These are phyloP conservation scores for Regulus satrapa DNA, from an alignment of 2,113 vertebrate species.

Conservation along the genomic window DNA sequence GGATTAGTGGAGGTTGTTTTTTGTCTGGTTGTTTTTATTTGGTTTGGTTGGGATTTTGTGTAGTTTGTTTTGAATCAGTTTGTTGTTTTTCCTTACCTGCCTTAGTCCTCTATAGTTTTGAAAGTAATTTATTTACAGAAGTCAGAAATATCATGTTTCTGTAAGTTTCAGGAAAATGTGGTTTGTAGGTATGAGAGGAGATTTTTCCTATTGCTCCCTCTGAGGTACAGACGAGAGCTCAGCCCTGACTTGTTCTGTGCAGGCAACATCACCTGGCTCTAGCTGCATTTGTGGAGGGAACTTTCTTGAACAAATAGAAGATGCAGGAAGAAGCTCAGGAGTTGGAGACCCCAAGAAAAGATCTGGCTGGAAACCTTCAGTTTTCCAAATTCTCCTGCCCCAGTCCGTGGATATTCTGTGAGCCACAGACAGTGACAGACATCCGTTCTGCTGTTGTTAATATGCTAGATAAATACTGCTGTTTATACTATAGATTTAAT, in stretches of 20 bases:
- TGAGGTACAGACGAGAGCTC: background rate
- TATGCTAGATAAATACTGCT: background rate
- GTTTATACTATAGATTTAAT: slow-evolving; percentile 1
- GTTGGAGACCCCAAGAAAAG: background rate
- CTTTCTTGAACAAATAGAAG: background rate
- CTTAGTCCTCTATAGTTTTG: background rate
- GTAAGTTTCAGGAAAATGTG: background rate
- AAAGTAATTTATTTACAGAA: background rate
- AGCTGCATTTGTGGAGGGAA: background rate
- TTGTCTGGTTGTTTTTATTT: background rate
- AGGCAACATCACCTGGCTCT: background rate
- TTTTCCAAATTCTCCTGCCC: background rate
- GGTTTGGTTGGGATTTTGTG: background rate
- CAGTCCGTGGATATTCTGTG: background rate
- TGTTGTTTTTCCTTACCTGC: background rate
- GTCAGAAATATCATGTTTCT: background rate
- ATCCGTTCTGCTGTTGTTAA: background rate
- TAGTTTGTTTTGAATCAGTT: background rate
- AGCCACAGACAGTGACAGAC: background rate
- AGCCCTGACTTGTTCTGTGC: background rate
- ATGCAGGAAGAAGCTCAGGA: background rate
- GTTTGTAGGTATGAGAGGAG: background rate
- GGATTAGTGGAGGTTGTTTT: background rate
- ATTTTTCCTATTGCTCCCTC: background rate
- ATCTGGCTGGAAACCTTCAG: background rate